A percentile compares a stretch with the other conserved stretches of the same genome.
phyloP scores from a whole-genome alignment of 2,797 vertebrate species.

The Esox masquinongy region DNA sequence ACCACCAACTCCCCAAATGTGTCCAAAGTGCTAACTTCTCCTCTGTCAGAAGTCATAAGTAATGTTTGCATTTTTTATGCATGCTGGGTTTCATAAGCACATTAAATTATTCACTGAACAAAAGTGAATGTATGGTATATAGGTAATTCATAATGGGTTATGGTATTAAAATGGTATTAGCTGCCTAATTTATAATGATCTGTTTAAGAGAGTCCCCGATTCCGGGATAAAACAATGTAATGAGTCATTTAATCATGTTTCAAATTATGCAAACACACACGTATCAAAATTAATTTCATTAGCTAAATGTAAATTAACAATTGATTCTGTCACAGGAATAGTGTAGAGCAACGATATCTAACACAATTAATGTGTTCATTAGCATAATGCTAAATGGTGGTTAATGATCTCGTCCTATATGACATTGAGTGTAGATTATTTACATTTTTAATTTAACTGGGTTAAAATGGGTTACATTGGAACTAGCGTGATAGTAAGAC shows the following conservation, averaged over 20 bases:
- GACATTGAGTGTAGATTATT: neutral
- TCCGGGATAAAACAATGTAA: constrained; percentile 26
- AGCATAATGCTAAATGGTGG: constrained; percentile 19
- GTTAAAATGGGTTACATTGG: neutral
- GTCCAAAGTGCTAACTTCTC: constrained; percentile 49
- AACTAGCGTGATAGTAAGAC: neutral
- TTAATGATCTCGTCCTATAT: constrained; percentile 2
- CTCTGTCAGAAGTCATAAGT: constrained; percentile 33
- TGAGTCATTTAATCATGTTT: constrained; percentile 37
- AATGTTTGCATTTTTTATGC: constrained; percentile 38
- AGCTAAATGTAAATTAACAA: constrained; percentile 32
- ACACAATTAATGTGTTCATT: constrained; percentile 48
- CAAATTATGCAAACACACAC: constrained; percentile 35
- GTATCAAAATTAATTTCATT: constrained; percentile 27
- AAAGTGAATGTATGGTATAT: constrained; percentile 23
- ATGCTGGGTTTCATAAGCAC: constrained; percentile 32
- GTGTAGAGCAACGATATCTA: constrained; percentile 28
- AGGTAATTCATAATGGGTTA: constrained; percentile 22
- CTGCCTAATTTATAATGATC: constrained; percentile 46
- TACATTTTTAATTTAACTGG: neutral
- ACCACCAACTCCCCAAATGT: constrained; percentile 26
- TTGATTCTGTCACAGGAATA: constrained; percentile 31
- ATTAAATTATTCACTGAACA: constrained; percentile 50
- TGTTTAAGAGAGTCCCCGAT: constrained; percentile 12
- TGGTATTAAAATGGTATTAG: constrained; percentile 9